These are phyloP conservation scores for Uloborus plumipes DNA, from an alignment of 2,888 invertebrate genomes.

Conservation along the genomic window DNA sequence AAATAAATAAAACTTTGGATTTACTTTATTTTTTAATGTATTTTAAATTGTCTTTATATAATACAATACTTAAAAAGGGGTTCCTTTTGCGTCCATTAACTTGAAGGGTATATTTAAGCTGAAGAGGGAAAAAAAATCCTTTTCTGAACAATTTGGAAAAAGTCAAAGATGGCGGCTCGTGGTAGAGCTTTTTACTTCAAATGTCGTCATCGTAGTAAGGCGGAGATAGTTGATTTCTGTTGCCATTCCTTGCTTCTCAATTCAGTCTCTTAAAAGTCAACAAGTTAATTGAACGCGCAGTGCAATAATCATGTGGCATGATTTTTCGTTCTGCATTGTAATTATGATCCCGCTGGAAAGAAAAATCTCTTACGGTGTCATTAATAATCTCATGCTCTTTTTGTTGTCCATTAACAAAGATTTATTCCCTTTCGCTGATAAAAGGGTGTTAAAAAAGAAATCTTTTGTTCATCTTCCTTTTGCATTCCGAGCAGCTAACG, in stretches of 20 bases:
- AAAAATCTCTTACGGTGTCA: slow-evolving; percentile 31
- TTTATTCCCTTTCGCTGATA: background rate
- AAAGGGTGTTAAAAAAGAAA: no score
- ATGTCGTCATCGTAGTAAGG: slow-evolving; percentile 2
- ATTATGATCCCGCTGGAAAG: slow-evolving; percentile 28
- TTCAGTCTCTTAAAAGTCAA: slow-evolving; percentile 50
- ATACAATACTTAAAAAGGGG: no score
- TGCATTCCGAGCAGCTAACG: no score
- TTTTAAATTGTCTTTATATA: no score
- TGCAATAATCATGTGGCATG: slow-evolving; percentile 34
- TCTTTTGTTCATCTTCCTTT: no score
- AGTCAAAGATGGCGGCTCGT: slow-evolving; percentile 39
- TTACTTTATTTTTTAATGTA: no score
- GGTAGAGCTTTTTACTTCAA: background rate
- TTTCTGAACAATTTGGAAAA: no score
- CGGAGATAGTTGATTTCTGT: slow-evolving; percentile 37
- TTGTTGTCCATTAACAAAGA: slow-evolving; percentile 1
- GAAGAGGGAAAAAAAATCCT: no score
- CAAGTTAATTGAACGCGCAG: slow-evolving; percentile 60
- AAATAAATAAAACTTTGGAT: no score
- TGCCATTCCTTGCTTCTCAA: slow-evolving; percentile 41
- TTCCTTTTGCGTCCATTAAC: no score
- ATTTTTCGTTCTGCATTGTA: slow-evolving; percentile 17
- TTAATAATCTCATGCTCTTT: slow-evolving; percentile 31
- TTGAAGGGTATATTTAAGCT: no score